These are phyloP conservation scores for Trochalopteron elliotii DNA, from an alignment of 2,113 vertebrate species.

Conservation along the genomic window DNA sequence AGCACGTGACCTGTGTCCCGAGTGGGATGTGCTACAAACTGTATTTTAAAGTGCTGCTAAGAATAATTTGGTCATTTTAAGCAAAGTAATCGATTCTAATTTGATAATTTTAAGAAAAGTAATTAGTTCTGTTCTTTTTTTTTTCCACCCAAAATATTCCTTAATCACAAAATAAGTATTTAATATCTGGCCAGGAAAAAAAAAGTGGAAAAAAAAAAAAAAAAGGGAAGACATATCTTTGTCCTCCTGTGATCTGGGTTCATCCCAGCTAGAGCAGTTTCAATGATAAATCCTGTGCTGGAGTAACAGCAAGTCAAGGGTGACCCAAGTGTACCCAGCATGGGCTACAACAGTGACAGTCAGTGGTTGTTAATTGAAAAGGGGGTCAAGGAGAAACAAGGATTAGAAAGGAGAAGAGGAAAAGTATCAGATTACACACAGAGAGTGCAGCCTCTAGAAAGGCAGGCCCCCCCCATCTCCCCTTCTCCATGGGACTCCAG, in stretches of 20 bases:
- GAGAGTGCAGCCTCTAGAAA: background rate
- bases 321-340: fast-evolving
- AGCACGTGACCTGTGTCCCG: background rate
- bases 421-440: background rate
- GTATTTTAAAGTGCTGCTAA: background rate
- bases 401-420: background rate
- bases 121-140: background rate
- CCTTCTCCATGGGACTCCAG: background rate
- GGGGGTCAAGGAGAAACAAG: background rate
- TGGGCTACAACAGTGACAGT: fast-evolving
- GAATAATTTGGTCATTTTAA: slow-evolving; percentile 20
- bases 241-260: background rate
- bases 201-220: background rate
- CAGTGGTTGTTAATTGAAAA: background rate
- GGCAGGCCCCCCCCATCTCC: background rate
- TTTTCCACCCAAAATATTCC: background rate
- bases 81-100: background rate
- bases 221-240: background rate
- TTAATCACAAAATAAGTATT: background rate
- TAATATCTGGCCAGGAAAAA: background rate
- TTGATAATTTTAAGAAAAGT: background rate
- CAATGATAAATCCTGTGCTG: background rate
- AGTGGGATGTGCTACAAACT: background rate
- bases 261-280: background rate
- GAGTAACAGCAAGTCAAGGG: background rate